Evolutionary conservation across 2,797 vertebrate genomes (phyloP), one percentile per base, ranked within the genome.

Genomic region (Chiloscyllium punctatum): DNA sequence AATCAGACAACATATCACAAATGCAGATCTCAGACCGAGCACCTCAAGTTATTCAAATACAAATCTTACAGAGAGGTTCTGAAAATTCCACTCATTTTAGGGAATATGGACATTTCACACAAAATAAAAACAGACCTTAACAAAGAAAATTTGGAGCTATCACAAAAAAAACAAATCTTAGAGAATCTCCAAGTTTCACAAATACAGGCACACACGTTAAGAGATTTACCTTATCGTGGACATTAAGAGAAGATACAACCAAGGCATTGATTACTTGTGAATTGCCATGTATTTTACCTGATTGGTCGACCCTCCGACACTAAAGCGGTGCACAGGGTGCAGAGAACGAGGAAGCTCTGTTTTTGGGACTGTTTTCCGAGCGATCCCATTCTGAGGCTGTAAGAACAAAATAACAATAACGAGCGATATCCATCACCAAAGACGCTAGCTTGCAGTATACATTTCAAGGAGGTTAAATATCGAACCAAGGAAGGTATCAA

Each of bases 311-410:
- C 18, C 90, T 92, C 90, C n/a, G 90, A 92, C 37, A 69, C 18
- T 37, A 92, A 69, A 92, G n/a, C 62, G 23, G 66, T 69, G 66
- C 90, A 92, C 6, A 92, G n/a, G 66, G 18, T 69, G 33, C n/a
- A 92, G n/a, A 92, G 62, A 23, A 92, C 18, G n/a, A 92, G 13
- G 21, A 92, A 30, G 37, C 66, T 23, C 18, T 25, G 90, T 25
- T n/a, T 37, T 42, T 69, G 90, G n/a, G n/a, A 69, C 7, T 27
- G 90, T 23, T 68, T 92, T 69, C 90, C 90, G n/a, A 92, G n/a
- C 66, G 66, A 92, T n/a, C n/a, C 90, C 90, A 92, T 92, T 23
- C 37, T 42, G 90, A 92, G 90, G 69, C 90, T 92, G n/a, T 92
- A 25, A n/a, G 62, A 92, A 37, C 25, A 69, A 69, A 92, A 62